Evolutionary conservation across 1,140 invertebrate genomes (phyloP), one percentile per base, ranked within the genome.

Genomic region (Euura lappo): DNA sequence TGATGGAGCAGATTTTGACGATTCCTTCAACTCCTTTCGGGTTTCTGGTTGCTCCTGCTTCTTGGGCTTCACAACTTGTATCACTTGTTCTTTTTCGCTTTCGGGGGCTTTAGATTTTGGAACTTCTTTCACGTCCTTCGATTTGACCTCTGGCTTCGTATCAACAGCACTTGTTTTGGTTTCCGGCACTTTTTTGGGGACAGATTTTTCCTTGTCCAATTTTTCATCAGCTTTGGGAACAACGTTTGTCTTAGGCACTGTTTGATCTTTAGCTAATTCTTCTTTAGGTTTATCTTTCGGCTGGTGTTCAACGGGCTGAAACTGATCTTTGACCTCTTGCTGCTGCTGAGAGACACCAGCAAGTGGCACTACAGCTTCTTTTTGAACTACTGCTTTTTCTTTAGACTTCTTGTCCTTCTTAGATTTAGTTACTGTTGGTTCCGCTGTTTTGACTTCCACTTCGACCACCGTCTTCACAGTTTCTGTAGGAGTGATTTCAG

Each of bases 251-350:
- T 60, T n/a, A 6, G 8, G 51, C 6, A 60, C 51, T 60, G 10
- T 4, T 60, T 60, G 51, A 60, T 60, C 51, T 60, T 60, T 60
- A 0, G 46, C 28, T 46, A 13, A 67, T 68, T 67, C 42, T 67
- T 72, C 42, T 2, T 67, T 72, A 10, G 11, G 3, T 42, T 42
- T 42, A 43, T 11, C 44, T 5, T 42, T 43, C 42, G 28, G 28
- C 28, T 42, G 8, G 4, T 7, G 28, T 3, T 11, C 28, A 43
- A 8, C 4, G 8, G 8, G 67, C 67, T 68, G 6, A 3, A 8
- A 8, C 28, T 42, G 51, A 60, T n/a, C 66, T 79, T 73, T 65
- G 66, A 73, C 73, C 43, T n/a, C 73, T 66, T 74, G 51, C n/a
- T 43, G 73, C 28, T 65, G 42, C 28, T 65, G n/a, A 47, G 13